Conservation (phyloP, 2,888 invertebrate species). For the Drosophila imparisetae region DNA sequence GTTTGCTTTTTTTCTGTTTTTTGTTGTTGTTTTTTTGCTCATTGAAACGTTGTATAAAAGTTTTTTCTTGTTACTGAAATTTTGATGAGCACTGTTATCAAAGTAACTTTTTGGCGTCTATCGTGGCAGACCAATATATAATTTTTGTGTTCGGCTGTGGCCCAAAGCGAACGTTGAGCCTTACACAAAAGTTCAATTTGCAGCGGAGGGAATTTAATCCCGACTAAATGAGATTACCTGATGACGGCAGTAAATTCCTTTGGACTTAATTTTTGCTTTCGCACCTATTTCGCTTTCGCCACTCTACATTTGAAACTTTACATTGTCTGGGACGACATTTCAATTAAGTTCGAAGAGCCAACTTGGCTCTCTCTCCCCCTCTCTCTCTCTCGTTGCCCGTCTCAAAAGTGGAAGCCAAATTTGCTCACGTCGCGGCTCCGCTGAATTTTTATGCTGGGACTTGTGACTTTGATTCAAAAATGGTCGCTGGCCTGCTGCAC, state of each 20-base stretch:
- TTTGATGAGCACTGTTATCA: constrained; percentile 75
- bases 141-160: constrained; percentile 14
- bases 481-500: constrained; percentile 54
- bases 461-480: constrained; percentile 63
- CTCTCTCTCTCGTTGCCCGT: background rate
- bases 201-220: constrained; percentile 53
- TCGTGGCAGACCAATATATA: constrained; percentile 22
- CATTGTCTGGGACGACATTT: constrained; percentile 67
- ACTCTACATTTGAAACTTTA: constrained; percentile 51
- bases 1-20: constrained; percentile 16
- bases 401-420: constrained; percentile 56
- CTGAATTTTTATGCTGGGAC: constrained; percentile 74
- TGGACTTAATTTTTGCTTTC: constrained; percentile 63
- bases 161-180: background rate
- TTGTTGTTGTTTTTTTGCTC: background rate
- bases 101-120: constrained; percentile 51
- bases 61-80: constrained; percentile 75
- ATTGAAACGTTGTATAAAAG: constrained; percentile 65
- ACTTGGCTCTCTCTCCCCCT: background rate
- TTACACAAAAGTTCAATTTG: constrained; percentile 63
- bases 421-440: constrained; percentile 78
- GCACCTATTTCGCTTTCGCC: constrained; percentile 49
- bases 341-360: constrained; percentile 63
- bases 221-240: constrained; percentile 76
- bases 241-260: constrained; percentile 65